Base-by-base conservation (phyloP, 2,888 invertebrate genomes). In the Phortica magna region DNA sequence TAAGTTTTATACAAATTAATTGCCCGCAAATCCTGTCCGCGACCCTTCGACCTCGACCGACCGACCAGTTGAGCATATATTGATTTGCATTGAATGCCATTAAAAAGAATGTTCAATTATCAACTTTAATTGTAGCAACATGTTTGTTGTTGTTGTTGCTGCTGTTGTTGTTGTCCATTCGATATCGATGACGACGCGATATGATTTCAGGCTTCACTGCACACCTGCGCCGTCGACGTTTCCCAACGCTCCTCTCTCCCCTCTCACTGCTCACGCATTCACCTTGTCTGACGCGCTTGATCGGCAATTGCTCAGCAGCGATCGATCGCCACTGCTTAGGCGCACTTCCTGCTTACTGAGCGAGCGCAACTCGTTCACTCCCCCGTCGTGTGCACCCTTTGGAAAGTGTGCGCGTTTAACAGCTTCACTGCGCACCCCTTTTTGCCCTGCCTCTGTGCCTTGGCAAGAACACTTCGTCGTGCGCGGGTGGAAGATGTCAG, bases 11-110 rank as follows among this genome's bases (percentile, higher is more conserved):
- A 85, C 85, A 87, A 90, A 91, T 90, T 91, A 91, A 90, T 90
- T 85, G 90, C 88, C 91, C 91, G 91, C 90, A 90, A 91, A 90
- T 91, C 91, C 90, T 90, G 91, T 89, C 82, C 83, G 82, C 59
- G 61, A 71, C 43, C 68, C 71, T 71, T 65, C 57, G 70, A 48
- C 17, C 10, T n/a, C 74, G 42, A 57, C 42, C 31, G 59, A 73
- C 71, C 71, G 81, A 79, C 77, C 79, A 42, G 74, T 80, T 76
- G 74, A 75, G 75, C 79, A 82, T 80, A 31, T 31, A 86, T 86
- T 88, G 89, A 89, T 84, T 77, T 77, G 83, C 79, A 77, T 76
- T 67, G 61, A 70, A 73, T 53, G 17, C 67, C 53, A 65, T 41
- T 67, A 31, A 31, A 48, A 61, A 61, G 14, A 53, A 55, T 70